These are phyloP conservation scores for Pterobdella sp. DNA, from an alignment of 2,888 invertebrate species.

Conservation along the genomic window DNA sequence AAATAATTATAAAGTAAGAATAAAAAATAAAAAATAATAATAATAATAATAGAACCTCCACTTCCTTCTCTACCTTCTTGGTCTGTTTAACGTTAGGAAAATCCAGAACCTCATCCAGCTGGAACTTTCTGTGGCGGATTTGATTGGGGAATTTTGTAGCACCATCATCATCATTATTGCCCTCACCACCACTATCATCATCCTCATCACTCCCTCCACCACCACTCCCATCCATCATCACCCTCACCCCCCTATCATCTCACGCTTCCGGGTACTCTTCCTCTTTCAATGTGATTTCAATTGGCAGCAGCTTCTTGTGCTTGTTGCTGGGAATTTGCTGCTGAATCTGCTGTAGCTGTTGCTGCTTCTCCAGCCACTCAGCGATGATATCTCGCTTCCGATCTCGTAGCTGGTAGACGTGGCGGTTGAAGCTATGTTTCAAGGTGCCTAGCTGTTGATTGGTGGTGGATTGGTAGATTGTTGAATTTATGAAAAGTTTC, in stretches of 20 bases:
- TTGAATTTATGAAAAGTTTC: too few relatives aligned
- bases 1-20: too few relatives aligned
- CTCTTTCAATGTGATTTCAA: neutral
- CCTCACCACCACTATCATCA: neutral
- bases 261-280: conserved; percentile 18
- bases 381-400: neutral
- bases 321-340: neutral
- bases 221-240: neutral
- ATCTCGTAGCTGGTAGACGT: neutral
- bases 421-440: neutral
- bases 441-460: neutral
- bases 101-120: neutral
- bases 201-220: neutral
- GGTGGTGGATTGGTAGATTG: neutral
- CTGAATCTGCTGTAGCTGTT: neutral
- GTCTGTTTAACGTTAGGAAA: too few relatives aligned
- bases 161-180: neutral
- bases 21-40: too few relatives aligned
- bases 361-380: neutral
- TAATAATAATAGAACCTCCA: too few relatives aligned
- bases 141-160: neutral
- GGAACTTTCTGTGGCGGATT: neutral
- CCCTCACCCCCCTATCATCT: neutral
- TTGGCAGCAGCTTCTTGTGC: neutral
- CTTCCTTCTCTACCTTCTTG: too few relatives aligned